Evolutionary conservation across 2,888 invertebrate species (phyloP), one percentile per base, ranked within the genome.

Genomic region (Drosophila meridionalis): DNA sequence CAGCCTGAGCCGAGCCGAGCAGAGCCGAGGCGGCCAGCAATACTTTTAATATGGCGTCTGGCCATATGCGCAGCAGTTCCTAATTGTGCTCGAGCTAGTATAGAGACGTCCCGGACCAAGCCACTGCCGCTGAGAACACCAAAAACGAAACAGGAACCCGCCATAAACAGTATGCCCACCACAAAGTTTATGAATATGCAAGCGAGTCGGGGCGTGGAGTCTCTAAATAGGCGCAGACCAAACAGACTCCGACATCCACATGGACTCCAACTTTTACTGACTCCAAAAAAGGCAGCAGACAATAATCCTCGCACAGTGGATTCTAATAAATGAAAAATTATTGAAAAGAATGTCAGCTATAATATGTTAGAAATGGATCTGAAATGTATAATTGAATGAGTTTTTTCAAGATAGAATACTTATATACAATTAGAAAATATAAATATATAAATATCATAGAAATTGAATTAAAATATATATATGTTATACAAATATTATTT

Each of bases 111-210:
- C 69, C 58, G 34, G 30, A 30, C 48, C 59, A 63, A 43, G 42
- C 45, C 47, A 52, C 28, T n/a, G 47, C 32, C 63, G 36, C 58
- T 11, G 58, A 11, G 58, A 55, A 69, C 61, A 52, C 80, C 83
- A 79, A 82, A 86, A 78, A 56, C 71, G 72, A 78, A 68, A 81
- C 75, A 61, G 69, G 76, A 48, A 62, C 69, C 61, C 78, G 74
- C 87, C 79, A 89, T 90, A 90, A 80, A 64, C 55, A 76, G 81
- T 57, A 34, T 50, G 50, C 53, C 56, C 67, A 70, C 82, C 66
- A 68, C 85, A 65, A 57, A 67, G 52, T 79, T 87, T 68, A 89
- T 90, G 90, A 85, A 90, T 90, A 89, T 89, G 83, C 83, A 89
- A 78, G 82, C 76, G 66, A 52, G 65, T 48, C 62, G 76, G 76